Percentiles rank a stretch among this genome's conserved stretches.
These are phyloP conservation scores for Drosophila melanosoma DNA, from an alignment of 2,888 invertebrate genomes.

Conservation along the genomic window DNA sequence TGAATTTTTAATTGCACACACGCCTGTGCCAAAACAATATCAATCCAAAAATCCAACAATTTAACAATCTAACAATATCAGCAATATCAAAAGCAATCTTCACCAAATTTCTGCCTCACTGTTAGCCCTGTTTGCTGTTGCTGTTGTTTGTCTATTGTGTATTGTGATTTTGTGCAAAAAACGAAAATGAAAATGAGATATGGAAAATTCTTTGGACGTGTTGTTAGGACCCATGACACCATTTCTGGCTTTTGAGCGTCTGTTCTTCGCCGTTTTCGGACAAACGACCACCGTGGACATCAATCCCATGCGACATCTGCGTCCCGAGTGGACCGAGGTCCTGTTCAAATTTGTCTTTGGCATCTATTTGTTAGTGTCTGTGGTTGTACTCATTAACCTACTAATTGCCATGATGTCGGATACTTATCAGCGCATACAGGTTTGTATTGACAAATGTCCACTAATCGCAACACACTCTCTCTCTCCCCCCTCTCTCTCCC, in stretches of 20 bases:
- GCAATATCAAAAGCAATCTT: constrained; percentile 37
- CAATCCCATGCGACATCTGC: constrained; percentile 89
- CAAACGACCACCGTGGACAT: constrained; percentile 95
- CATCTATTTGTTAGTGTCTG: constrained; percentile 98
- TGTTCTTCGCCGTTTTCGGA: constrained; percentile 99
- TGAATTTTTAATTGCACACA: constrained; percentile 64
- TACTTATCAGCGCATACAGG: constrained; percentile 99
- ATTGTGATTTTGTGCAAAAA: constrained; percentile 6
- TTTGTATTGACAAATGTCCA: constrained; percentile 86
- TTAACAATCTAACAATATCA: constrained; percentile 26
- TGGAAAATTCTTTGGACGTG: constrained; percentile 34
- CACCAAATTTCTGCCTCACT: constrained; percentile 37
- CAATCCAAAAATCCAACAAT: constrained; percentile 18
- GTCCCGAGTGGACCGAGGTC: constrained; percentile 93
- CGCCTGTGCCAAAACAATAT: constrained; percentile 69
- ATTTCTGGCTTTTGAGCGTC: constrained; percentile 97
- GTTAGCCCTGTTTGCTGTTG: constrained; percentile 34
- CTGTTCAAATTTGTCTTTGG: constrained; percentile 97
- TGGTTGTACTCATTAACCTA: constrained; percentile 98
- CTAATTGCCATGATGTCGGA: constrained; percentile 99
- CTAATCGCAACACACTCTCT: constrained; percentile 76
- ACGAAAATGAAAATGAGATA: constrained; percentile 30
- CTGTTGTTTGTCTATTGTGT: constrained; percentile 23
- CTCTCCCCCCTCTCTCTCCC: constrained; percentile 65
- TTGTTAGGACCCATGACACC: constrained; percentile 89